Percentiles rank a stretch among this genome's conserved stretches.
These are phyloP conservation scores for Glossosoma conforme DNA, from an alignment of 1,140 invertebrate genomes.

Conservation along the genomic window DNA sequence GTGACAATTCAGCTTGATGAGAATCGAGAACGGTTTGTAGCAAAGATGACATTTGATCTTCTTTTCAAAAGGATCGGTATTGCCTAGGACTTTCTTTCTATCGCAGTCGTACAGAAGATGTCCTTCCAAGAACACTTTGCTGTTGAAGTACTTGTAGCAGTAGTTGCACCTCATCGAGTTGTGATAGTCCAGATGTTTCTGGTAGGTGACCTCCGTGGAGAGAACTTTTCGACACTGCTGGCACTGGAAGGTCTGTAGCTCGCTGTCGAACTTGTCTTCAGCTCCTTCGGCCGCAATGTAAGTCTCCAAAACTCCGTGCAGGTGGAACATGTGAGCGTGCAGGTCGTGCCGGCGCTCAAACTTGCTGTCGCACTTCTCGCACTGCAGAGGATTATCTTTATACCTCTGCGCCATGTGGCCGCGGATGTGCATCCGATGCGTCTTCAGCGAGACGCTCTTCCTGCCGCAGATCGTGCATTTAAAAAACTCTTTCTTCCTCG, in stretches of 20 bases:
- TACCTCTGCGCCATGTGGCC: slow-evolving; percentile 41
- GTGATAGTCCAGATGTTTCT: slow-evolving; percentile 46
- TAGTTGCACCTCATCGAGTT: slow-evolving; percentile 48
- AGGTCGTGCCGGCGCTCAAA: slow-evolving; percentile 42
- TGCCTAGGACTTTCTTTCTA: slow-evolving; percentile 43
- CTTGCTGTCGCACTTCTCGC: slow-evolving; percentile 39
- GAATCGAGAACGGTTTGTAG: slow-evolving; percentile 47
- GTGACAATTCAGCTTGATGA: slow-evolving; percentile 49
- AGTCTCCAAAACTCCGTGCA: slow-evolving; percentile 40
- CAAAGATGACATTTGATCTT: slow-evolving; percentile 45
- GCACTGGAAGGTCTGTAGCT: slow-evolving; percentile 44
- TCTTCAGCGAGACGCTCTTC: slow-evolving; percentile 42
- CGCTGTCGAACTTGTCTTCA: slow-evolving; percentile 34
- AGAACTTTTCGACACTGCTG: slow-evolving; percentile 46
- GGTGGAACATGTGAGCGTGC: slow-evolving; percentile 42
- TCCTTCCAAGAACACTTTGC: slow-evolving; percentile 42
- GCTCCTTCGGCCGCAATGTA: slow-evolving; percentile 37
- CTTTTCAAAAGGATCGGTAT: slow-evolving; percentile 42
- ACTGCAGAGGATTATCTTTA: slow-evolving; percentile 41
- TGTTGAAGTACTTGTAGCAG: slow-evolving; percentile 46
- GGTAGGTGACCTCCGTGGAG: slow-evolving; percentile 43
- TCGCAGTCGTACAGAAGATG: slow-evolving; percentile 44
- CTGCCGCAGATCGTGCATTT: slow-evolving; percentile 48
- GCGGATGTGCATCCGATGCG: slow-evolving; percentile 43
- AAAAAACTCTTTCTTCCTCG: slow-evolving; percentile 42